Conservation (phyloP, 2,113 vertebrate genomes). For the Brachyistius frenatus region DNA sequence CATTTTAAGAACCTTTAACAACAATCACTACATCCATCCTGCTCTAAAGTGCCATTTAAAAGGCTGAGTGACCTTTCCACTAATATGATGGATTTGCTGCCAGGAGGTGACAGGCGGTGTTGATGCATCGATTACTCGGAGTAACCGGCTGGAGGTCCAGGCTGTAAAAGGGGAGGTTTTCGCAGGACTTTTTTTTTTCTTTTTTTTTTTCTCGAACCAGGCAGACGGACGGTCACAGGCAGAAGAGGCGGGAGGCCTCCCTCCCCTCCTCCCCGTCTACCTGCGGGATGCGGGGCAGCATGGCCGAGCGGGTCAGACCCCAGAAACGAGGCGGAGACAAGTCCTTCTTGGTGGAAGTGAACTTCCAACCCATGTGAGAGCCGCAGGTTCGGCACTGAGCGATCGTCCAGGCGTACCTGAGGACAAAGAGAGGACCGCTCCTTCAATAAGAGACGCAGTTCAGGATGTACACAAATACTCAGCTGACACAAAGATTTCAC, state of each 20-base stretch:
- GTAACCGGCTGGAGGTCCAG: constrained; percentile 47
- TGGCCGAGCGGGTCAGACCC: constrained; percentile 95
- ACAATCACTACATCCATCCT: constrained; percentile 10
- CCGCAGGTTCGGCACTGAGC: constrained; percentile 93
- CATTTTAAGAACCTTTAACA: constrained; percentile 37
- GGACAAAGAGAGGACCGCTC: not conserved
- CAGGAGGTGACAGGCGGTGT: constrained; percentile 39
- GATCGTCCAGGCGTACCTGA: constrained; percentile 96
- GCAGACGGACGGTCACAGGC: constrained; percentile 82
- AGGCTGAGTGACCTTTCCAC: constrained; percentile 47
- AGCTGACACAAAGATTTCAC: too few relatives aligned
- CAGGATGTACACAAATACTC: not conserved
- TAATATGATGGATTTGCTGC: constrained; percentile 66
- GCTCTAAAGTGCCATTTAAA: constrained; percentile 38
- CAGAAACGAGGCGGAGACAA: constrained; percentile 93
- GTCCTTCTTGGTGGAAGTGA: constrained; percentile 94
- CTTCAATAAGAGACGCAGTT: not conserved
- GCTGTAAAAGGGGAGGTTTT: constrained; percentile 8
- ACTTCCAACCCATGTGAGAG: constrained; percentile 98
- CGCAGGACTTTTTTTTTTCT: constrained; percentile 1
- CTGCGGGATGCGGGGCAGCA: constrained; percentile 93
- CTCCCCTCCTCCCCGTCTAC: constrained; percentile 83
- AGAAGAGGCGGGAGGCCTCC: constrained; percentile 88
- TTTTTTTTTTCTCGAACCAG: constrained; percentile 7
- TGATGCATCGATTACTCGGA: constrained; percentile 51